Evolutionary conservation across 2,113 vertebrate species (phyloP).

Genomic region (Sapayoa aenigma): DNA sequence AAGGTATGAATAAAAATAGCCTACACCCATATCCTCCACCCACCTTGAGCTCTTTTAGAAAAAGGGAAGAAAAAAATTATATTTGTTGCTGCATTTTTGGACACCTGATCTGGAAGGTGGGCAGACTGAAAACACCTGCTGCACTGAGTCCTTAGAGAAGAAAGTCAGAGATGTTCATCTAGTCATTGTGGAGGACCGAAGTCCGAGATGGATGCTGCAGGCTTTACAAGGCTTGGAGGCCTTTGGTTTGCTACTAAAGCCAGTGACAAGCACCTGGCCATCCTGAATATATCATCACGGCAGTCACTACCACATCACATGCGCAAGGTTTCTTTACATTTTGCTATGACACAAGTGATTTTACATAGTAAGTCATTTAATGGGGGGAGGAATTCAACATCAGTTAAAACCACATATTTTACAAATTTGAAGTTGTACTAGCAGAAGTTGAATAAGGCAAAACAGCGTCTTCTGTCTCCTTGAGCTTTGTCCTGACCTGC

Average conservation of each 20-base stretch:
- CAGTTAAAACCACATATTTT: neutral
- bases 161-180: neutral
- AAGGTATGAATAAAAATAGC: conserved; percentile 46
- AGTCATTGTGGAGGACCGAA: neutral
- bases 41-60: conserved; percentile 40
- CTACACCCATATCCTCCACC: conserved; percentile 21
- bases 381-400: neutral
- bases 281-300: neutral
- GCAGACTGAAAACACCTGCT: conserved; percentile 66
- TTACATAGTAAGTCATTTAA: neutral
- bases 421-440: neutral
- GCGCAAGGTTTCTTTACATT: neutral
- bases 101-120: conserved; percentile 67
- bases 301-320: neutral
- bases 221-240: neutral
- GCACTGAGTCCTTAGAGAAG: neutral
- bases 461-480: neutral
- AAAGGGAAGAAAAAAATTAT: neutral
- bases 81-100: conserved; percentile 26
- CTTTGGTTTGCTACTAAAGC: neutral
- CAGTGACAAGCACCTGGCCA: neutral
- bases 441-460: neutral
- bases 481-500: neutral
- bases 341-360: neutral
- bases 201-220: neutral